Base-by-base conservation (phyloP, 2,797 vertebrate species). In the Helostoma temminkii region DNA sequence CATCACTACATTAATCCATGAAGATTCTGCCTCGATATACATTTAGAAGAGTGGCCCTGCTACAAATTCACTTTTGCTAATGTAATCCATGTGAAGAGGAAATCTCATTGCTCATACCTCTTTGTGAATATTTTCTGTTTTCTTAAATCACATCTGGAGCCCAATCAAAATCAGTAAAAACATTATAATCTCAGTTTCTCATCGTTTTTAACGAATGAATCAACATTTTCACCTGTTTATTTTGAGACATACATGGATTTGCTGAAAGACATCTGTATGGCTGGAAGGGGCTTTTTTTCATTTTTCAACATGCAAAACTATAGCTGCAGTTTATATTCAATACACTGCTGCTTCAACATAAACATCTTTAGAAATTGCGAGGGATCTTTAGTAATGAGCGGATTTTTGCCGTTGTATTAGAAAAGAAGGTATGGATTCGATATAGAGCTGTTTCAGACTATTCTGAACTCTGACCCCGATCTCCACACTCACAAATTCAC, bases 401-500 rank as follows among this genome's bases (percentile, higher is more conserved):
- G 74, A 81, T 78, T 79, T 65, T 42, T 46, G 64, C 46, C 56
- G 34, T 66, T 71, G 54, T 56, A 71, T 66, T 72, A 82, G 69
- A 63, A 37, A 56, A 63, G 37, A 37, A 58, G 64, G 43, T 56
- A 15, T 4, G 61, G 45, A 41, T 56, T 62, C 58, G 11, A 0
- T 21, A 66, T 21, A 49, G 21, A 43, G 22, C 24, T 19, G 4
- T 50, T 47, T 66, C 52, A 74, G 75, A 77, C 73, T 76, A 76
- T 66, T 42, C 65, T 81, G 80, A 91, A 76, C 86, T 71, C 57
- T 83, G 78, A 88, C 85, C 81, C 88, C 26, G n/a, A 87, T 91
- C 85, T 88, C 81, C 75, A 84, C 84, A 63, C 75, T 82, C 82
- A 68, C 84, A 90, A 69, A 89, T 89, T 88, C 81, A 80, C 80